phyloP scores from a whole-genome alignment of 1,140 invertebrate genomes.

The Sinella curviseta region DNA sequence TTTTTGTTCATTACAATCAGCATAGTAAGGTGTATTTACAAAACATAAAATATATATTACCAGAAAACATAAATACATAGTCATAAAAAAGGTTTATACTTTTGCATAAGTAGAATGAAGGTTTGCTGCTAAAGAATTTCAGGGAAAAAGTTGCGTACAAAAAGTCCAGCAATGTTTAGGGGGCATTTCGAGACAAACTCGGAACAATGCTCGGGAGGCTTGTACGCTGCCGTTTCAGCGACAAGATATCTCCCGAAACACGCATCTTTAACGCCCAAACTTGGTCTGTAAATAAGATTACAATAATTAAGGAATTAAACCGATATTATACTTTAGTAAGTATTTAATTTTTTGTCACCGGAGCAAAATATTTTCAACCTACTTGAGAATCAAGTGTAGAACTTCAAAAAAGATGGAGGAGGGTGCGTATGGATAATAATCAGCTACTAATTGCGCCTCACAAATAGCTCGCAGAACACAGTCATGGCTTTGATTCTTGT shows the following conservation, averaged over 20 bases:
- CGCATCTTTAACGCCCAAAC: constrained; percentile 18
- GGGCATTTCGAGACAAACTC: constrained; percentile 30
- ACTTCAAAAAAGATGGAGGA: constrained; percentile 38
- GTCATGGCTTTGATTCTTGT: constrained; percentile 18
- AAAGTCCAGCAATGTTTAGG: constrained; percentile 23
- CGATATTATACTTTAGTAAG: not conserved
- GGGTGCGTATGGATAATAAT: not conserved
- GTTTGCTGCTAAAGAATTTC: not conserved
- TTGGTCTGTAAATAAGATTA: constrained; percentile 29
- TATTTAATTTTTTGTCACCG: not conserved
- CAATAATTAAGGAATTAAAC: not conserved
- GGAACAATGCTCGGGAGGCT: not conserved
- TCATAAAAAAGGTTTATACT: no score
- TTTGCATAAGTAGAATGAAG: not conserved
- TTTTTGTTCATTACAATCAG: not conserved
- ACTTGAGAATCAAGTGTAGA: constrained; percentile 38
- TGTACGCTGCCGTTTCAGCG: constrained; percentile 16
- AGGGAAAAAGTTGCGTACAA: constrained; percentile 33
- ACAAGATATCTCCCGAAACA: constrained; percentile 23
- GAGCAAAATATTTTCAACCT: not conserved
- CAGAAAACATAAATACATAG: no score
- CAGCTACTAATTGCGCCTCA: constrained; percentile 32
- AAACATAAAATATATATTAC: no score
- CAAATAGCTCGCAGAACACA: constrained; percentile 46
- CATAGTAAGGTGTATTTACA: not conserved